Base-by-base conservation (phyloP, 2,113 vertebrate genomes). In the Ciconia maguari region DNA sequence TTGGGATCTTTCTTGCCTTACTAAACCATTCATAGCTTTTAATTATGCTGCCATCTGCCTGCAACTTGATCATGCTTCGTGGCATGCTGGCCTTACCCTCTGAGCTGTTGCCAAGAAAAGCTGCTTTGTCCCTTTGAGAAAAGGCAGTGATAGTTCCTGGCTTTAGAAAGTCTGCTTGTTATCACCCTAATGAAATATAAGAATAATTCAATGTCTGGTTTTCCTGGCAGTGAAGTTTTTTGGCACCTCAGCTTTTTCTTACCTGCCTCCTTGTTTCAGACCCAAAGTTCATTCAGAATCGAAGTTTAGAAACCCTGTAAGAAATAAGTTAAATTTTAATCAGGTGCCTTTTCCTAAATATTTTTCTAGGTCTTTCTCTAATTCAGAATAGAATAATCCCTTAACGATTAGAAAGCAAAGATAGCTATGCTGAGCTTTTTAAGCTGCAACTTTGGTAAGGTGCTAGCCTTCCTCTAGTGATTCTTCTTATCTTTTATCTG, bases 11-110 rank as follows among this genome's bases (percentile, higher is more conserved):
- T 60, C 65, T 84, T 96, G 69, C 46, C 17, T 82, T 82, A 62
- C 64, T 91, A 32, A 93, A 77, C 27, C 16, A 44, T 84, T 91
- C n/a, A 42, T 64, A 68, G 44, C 74, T 93, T 71, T 82, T 94
- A 93, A 96, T 95, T 97, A 88, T 79, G 84, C 74, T 94, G 82
- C 90, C 66, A 78, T 95, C 85, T 95, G 85, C 86, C 82, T 95
- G 92, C 70, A 92, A 8, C 62, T 85, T 90, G 62, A 69, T 93
- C 57, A 30, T 85, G 44, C 27, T 80, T 89, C 58, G 64, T 64
- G 84, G 29, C 9, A 6, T 76, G 48, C 66, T 93, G 66, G 55
- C 57, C 65, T 75, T 85, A 64, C 20, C 27, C 34, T 69, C 55
- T 71, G 61, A 87, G 34, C 46, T 74, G 22, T 75, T 91, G 90